Evolutionary conservation across 2,888 invertebrate genomes (phyloP), one percentile per base, ranked within the genome.

Genomic region (Helobdella robusta): DNA sequence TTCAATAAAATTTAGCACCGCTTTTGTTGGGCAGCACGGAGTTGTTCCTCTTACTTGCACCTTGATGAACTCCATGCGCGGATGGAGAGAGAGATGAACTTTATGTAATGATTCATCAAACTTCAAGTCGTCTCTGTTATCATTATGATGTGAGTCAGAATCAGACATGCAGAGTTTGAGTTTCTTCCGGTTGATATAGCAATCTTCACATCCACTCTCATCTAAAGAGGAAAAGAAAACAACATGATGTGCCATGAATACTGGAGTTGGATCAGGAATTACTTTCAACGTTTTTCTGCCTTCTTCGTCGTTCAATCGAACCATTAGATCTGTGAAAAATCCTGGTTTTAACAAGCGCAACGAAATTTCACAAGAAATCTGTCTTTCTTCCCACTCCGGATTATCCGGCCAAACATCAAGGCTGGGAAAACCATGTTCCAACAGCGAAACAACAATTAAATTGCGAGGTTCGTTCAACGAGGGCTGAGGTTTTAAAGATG

Each of bases 351-450:
- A 59, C 5, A 56, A 34, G 28, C 70, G 66, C 15, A 72, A 32
- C 4, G 30, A 50, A 46, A 71, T 70, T 61, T 72, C 71, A 50
- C 70, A 71, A 1, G 71, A 68, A 11, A 72, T 67, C 67, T 72
- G 72, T 54, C 69, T 72, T 66, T 72, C 72, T 54, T 71, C 72
- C 72, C 72, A 72, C 63, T 72, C 72, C 1, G 72, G 72, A 36
- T 72, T 59, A 59, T 71, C 71, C 25, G 72, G 70, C 72, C 72
- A 72, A 8, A 72, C 69, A 54, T 72, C 70, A 32, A 60, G 65
- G 34, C 67, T 69, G 34, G 71, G 70, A 30, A 54, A 56, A n/a
- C 72, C 72, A 15, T 68, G 46, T 60, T 72, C 72, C 32, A 72
- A 65, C 20, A 71, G 60, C 50, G 64, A 63, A 2, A 70, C 70